These are phyloP conservation scores for Pristionchus maxplancki DNA, from an alignment of 2,888 invertebrate species.

Conservation along the genomic window DNA sequence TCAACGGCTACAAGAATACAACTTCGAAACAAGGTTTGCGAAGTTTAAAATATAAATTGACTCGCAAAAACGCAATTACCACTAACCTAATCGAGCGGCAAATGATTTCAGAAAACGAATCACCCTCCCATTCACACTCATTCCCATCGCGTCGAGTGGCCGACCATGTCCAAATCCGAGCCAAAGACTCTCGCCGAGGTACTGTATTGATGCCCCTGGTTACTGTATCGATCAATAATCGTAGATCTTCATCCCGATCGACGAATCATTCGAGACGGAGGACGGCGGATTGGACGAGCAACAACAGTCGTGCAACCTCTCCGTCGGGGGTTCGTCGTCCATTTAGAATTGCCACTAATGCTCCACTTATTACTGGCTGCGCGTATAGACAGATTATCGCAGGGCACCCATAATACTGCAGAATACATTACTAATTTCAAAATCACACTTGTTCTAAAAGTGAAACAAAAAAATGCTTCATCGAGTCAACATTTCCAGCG, in stretches of 20 bases:
- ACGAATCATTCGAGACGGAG: conserved; percentile 45
- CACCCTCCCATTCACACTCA: not conserved
- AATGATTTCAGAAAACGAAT: not conserved
- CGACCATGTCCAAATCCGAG: conserved; percentile 23
- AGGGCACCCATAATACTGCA: too few relatives aligned
- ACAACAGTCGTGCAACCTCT: conserved; percentile 21
- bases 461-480: too few relatives aligned
- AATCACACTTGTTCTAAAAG: too few relatives aligned
- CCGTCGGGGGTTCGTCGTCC: not conserved
- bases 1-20: not conserved
- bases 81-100: not conserved
- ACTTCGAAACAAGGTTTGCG: not conserved
- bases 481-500: not conserved
- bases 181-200: conserved; percentile 32
- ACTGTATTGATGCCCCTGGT: not conserved
- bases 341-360: too few relatives aligned
- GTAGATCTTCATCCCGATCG: conserved; percentile 32
- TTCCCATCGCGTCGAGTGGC: not conserved
- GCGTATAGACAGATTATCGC: too few relatives aligned
- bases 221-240: conserved; percentile 4
- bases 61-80: not conserved
- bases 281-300: conserved; percentile 35
- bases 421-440: too few relatives aligned
- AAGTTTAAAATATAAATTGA: not conserved
- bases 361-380: too few relatives aligned